Base-by-base conservation (phyloP, 2,888 invertebrate species). In the Hirtodrosophila alboralis region DNA sequence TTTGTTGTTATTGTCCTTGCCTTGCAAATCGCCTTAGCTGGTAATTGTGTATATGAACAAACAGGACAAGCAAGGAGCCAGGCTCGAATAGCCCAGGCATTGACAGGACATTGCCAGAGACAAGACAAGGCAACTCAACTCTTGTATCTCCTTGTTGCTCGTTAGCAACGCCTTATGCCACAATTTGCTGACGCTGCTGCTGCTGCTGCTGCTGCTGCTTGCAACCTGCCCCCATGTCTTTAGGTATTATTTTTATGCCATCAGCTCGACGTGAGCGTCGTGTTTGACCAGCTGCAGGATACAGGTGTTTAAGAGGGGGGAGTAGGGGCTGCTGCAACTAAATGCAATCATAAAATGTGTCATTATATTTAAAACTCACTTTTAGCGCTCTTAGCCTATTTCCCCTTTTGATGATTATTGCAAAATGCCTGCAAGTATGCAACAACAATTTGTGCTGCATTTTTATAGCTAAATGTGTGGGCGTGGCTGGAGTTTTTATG, bases 261-360 rank as follows among this genome's bases (percentile, higher is more conserved):
- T 54, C 69, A 61, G 48, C 53, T 48, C 43, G 30, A 65, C 71
- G 69, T 70, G 69, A 71, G 69, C 71, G 69, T 65, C 71, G 69
- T 65, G 66, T 53, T 61, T 81, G 81, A 85, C 79, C 81, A 81
- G 76, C 77, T 79, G 85, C 84, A 81, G 7, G 14, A 16, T 27
- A 47, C 9, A 16, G 27, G 27, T 31, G 40, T 27, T n/a, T 18
- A 14, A n/a, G 33, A n/a, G 13, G n/a, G 38, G 14, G 18, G 10
- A 12, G 31, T n/a, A 8, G 28, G 6, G 5, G 6, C 16, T 21
- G 12, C 1, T 23, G 47, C 45, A 54, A 56, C 51, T 63, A 81
- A 83, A 85, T 85, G 85, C 83, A 85, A 84, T 75, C 83, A 84
- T 84, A 74, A 85, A 83, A 85, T 74, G 66, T 79, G 69, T 69